Conservation (phyloP, 1,140 invertebrate species). For the Elysia chlorotica region DNA sequence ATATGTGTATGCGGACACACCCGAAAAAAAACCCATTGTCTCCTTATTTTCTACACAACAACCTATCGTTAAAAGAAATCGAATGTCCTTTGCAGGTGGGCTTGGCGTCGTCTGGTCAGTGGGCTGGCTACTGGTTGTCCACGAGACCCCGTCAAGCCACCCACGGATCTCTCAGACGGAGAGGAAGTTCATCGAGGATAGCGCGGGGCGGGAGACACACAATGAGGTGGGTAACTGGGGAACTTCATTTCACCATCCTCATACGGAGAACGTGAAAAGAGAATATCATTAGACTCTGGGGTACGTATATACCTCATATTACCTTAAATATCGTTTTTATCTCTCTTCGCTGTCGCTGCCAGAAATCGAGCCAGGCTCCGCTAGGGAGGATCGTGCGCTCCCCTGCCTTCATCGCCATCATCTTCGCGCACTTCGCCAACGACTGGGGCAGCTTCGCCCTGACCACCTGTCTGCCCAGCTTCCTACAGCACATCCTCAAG, state of each 20-base stretch:
- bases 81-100: not conserved
- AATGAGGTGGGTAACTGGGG: no score
- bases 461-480: conserved; percentile 51
- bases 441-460: conserved; percentile 58
- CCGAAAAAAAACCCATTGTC: no score
- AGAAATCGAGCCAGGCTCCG: conserved; percentile 24
- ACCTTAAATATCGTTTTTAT: no score
- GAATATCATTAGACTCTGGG: no score
- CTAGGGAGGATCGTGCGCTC: conserved; percentile 47
- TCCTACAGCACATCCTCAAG: conserved; percentile 54
- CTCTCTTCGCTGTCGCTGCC: no score
- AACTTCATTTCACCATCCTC: no score
- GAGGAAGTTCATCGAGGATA: not conserved
- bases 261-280: no score
- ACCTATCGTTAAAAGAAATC: no score
- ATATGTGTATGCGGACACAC: no score
- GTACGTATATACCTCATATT: no score
- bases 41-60: no score
- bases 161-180: conserved; percentile 2
- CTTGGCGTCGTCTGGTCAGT: conserved; percentile 3
- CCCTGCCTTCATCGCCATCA: conserved; percentile 49
- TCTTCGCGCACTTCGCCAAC: conserved; percentile 50
- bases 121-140: not conserved
- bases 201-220: no score
- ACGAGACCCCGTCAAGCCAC: conserved; percentile 1